Conservation (phyloP, 2,113 vertebrate species). For the Eublepharis macularius region DNA sequence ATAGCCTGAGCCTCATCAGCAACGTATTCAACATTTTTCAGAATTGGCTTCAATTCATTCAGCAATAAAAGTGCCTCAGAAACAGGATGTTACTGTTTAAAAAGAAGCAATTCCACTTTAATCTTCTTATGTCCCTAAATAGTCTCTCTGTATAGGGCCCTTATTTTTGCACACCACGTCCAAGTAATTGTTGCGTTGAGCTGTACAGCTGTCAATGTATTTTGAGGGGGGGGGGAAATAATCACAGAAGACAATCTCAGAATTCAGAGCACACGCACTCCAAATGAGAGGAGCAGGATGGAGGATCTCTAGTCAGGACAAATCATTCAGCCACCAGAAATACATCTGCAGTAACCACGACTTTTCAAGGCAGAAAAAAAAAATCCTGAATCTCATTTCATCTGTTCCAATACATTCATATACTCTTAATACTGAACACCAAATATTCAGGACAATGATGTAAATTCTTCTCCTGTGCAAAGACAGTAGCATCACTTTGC, state of each 20-base stretch:
- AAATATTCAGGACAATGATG: neutral
- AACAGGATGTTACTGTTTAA: neutral
- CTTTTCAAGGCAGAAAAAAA: neutral
- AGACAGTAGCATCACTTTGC: neutral
- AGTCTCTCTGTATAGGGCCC: too few species aligned
- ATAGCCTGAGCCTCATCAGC: neutral
- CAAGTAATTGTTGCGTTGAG: too few species aligned
- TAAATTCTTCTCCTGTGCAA: neutral
- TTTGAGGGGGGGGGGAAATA: neutral
- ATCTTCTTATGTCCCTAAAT: too few species aligned
- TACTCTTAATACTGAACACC: neutral
- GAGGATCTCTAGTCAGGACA: neutral
- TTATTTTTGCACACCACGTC: too few species aligned
- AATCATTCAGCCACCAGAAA: neutral
- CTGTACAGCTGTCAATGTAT: too few species aligned
- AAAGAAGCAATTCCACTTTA: neutral
- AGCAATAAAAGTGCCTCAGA: neutral
- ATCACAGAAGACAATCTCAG: neutral
- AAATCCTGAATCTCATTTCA: neutral
- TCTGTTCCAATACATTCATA: neutral
- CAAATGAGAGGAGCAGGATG: neutral
- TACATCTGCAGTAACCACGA: too few species aligned
- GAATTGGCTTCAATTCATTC: neutral
- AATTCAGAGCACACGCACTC: neutral
- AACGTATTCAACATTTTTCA: neutral